Percentiles rank a stretch among this genome's conserved stretches.
phyloP scores from a whole-genome alignment of 2,888 invertebrate genomes.

The Bombyx huttoni region DNA sequence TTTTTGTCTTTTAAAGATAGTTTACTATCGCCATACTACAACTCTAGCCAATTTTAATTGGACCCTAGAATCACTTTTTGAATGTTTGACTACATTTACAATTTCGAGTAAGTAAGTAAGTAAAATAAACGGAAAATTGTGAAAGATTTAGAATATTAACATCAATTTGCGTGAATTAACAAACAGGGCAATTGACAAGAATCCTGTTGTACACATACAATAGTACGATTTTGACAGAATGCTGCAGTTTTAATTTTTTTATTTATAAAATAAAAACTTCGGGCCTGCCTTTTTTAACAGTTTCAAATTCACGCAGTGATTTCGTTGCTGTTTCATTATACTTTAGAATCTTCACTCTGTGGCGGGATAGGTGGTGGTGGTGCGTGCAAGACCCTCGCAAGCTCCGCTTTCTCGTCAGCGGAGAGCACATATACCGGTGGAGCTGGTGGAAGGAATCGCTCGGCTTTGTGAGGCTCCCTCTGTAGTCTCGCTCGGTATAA shows the following conservation, averaged over 20 bases:
- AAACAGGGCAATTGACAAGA: neutral
- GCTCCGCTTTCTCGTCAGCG: constrained; percentile 74
- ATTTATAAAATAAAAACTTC: no score
- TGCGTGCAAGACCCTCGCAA: constrained; percentile 51
- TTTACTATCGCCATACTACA: constrained; percentile 18
- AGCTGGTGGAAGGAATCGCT: constrained; percentile 74
- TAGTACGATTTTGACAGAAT: neutral
- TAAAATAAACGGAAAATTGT: constrained; percentile 8
- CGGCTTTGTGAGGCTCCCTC: constrained; percentile 64
- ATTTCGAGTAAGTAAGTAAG: constrained; percentile 15
- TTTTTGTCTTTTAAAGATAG: neutral
- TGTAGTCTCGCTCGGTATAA: constrained; percentile 76
- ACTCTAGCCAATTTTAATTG: constrained; percentile 41
- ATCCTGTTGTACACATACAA: neutral
- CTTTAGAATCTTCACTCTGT: constrained; percentile 34
- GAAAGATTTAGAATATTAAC: neutral
- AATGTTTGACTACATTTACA: constrained; percentile 36
- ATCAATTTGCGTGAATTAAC: neutral
- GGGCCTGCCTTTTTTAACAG: neutral
- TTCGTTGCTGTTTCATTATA: constrained; percentile 18
- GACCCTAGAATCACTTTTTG: constrained; percentile 44
- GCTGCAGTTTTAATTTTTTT: neutral
- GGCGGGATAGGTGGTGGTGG: constrained; percentile 43
- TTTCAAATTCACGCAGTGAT: neutral
- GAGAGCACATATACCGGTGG: constrained; percentile 80